phyloP scores from a whole-genome alignment of 2,888 invertebrate genomes.

The Pasiphila rectangulata region DNA sequence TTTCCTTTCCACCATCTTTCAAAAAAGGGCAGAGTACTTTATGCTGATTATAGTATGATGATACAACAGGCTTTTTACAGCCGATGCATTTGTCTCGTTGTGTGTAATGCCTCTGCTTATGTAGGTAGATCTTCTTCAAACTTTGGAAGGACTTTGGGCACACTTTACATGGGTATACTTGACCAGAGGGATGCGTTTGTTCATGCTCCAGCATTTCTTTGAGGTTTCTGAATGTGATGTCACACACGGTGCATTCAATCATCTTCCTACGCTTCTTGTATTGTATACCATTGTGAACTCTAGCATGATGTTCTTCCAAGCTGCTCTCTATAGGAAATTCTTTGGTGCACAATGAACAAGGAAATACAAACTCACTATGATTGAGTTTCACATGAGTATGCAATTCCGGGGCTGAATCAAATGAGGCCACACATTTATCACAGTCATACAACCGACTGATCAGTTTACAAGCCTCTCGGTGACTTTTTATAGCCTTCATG shows the following conservation, averaged over 20 bases:
- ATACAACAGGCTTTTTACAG: slow-evolving; percentile 45
- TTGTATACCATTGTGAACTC: slow-evolving; percentile 49
- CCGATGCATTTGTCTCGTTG: slow-evolving; percentile 42
- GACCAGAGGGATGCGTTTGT: slow-evolving; percentile 37
- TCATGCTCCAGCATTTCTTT: slow-evolving; percentile 49
- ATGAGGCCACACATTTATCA: slow-evolving; percentile 46
- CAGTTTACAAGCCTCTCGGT: slow-evolving; percentile 41
- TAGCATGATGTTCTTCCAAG: slow-evolving; percentile 48
- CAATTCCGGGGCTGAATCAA: slow-evolving; percentile 41
- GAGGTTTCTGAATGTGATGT: slow-evolving; percentile 44
- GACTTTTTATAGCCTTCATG: slow-evolving; percentile 36
- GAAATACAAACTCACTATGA: slow-evolving; percentile 42
- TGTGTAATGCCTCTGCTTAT: slow-evolving; percentile 48
- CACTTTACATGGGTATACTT: slow-evolving; percentile 46
- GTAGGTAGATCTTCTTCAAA: slow-evolving; percentile 46
- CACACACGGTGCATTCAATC: slow-evolving; percentile 52
- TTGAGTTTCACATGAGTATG: slow-evolving; percentile 39
- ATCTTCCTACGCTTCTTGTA: slow-evolving; percentile 48
- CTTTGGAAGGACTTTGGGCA: slow-evolving; percentile 46
- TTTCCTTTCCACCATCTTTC: slow-evolving; percentile 1
- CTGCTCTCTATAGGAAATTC: slow-evolving; percentile 40
- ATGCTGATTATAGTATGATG: slow-evolving; percentile 45
- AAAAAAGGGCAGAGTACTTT: slow-evolving; percentile 38
- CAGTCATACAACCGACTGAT: slow-evolving; percentile 40
- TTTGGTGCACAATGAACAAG: slow-evolving; percentile 49